These are phyloP conservation scores for Numida meleagris DNA, from an alignment of 2,113 vertebrate genomes.

Conservation along the genomic window DNA sequence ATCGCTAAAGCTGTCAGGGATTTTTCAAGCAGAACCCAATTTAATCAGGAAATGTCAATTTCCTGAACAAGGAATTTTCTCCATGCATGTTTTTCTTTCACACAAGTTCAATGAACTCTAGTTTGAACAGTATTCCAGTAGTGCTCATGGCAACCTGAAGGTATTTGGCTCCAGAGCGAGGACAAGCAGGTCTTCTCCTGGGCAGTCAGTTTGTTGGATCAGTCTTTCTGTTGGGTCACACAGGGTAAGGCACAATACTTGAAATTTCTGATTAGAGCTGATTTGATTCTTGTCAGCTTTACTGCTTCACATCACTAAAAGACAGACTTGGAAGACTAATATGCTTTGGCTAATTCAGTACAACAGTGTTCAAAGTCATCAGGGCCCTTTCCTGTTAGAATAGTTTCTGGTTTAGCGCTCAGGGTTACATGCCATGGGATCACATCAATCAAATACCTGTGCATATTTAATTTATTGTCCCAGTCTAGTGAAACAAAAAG, in stretches of 20 bases:
- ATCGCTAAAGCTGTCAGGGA: not conserved
- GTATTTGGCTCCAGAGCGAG: not conserved
- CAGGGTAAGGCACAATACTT: not conserved
- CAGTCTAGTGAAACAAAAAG: not conserved
- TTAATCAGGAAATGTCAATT: slow-evolving; percentile 23
- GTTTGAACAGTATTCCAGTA: not conserved
- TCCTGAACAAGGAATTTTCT: not conserved
- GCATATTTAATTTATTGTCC: not conserved
- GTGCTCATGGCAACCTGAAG: not conserved
- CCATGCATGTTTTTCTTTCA: not conserved
- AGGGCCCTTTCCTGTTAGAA: not conserved
- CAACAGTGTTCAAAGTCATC: not conserved
- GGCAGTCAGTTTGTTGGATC: not conserved
- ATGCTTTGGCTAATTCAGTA: not conserved
- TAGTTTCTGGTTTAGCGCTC: not conserved
- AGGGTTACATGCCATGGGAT: not conserved
- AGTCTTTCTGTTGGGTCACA: not conserved
- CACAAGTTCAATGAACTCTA: not conserved
- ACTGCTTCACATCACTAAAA: not conserved
- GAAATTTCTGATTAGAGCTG: not conserved
- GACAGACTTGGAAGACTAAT: not conserved
- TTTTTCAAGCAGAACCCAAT: slow-evolving; percentile 43
- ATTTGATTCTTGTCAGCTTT: not conserved
- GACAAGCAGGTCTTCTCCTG: not conserved
- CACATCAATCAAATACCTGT: not conserved